Evolutionary conservation across 2,888 invertebrate species (phyloP).

Genomic region (Nasonia oneida): DNA sequence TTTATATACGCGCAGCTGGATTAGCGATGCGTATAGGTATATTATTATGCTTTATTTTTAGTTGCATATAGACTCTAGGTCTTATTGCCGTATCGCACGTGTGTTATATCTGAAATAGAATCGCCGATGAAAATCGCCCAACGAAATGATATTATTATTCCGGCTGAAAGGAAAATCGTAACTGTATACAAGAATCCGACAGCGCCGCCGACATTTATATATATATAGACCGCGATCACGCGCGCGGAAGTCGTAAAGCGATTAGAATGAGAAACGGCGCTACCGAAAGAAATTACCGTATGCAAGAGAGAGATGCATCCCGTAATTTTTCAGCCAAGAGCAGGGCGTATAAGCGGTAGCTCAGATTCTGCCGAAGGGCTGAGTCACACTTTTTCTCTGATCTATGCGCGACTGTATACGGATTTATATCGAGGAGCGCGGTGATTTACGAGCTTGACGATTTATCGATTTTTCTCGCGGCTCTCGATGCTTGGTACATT

Average conservation of each 20-base stretch:
- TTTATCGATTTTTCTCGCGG: background rate
- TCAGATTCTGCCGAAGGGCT: conserved; percentile 39
- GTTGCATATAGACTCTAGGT: background rate
- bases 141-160: background rate
- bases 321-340: conserved; percentile 26
- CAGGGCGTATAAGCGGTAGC: conserved; percentile 8
- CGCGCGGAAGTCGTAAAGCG: conserved; percentile 40
- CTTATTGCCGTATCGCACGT: background rate
- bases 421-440: background rate
- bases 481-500: background rate
- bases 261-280: conserved; percentile 46
- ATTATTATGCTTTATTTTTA: background rate
- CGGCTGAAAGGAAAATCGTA: background rate
- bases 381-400: background rate
- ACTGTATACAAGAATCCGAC: background rate
- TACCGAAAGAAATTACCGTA: background rate
- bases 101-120: background rate
- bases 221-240: no score
- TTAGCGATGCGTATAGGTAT: conserved; percentile 28
- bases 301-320: background rate
- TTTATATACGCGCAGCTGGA: background rate
- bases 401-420: background rate
- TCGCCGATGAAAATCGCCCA: background rate
- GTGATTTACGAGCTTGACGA: background rate
- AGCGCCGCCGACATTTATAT: no score